A percentile compares a stretch with the other conserved stretches of the same genome.
These are phyloP conservation scores for Drosophila subsilvestris DNA, from an alignment of 2,888 invertebrate genomes.

Conservation along the genomic window DNA sequence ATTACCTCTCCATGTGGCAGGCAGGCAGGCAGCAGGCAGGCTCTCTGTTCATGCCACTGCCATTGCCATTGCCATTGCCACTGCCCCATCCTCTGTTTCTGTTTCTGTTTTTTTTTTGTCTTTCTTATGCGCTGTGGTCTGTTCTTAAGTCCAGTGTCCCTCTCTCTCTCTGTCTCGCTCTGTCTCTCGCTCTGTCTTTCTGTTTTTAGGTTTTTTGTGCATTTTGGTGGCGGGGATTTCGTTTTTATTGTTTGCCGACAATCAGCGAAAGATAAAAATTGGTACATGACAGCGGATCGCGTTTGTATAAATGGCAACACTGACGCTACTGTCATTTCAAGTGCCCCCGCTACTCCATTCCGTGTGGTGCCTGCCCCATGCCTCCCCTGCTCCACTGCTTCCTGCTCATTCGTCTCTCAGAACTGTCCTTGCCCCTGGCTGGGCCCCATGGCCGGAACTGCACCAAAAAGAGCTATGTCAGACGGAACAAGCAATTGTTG, in stretches of 20 bases:
- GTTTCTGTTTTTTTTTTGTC: neutral
- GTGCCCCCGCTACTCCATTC: constrained; percentile 42
- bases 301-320: constrained; percentile 82
- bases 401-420: neutral
- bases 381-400: neutral
- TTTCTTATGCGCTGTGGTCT: neutral
- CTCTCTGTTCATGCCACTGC: constrained; percentile 35
- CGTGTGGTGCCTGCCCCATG: neutral
- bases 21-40: neutral
- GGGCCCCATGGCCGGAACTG: constrained; percentile 41
- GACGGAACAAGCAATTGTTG: constrained; percentile 82
- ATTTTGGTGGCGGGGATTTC: constrained; percentile 62
- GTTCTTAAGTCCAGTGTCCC: constrained; percentile 2
- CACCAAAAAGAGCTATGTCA: constrained; percentile 39
- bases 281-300: constrained; percentile 82
- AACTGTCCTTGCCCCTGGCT: neutral
- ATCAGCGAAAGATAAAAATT: constrained; percentile 82
- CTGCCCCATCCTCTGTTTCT: neutral
- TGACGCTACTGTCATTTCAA: constrained; percentile 79
- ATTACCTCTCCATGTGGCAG: constrained; percentile 55
- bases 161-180: constrained; percentile 12
- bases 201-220: constrained; percentile 41
- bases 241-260: constrained; percentile 82
- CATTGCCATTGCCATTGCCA: constrained; percentile 17
- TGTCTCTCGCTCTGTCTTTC: constrained; percentile 7